phyloP scores from a whole-genome alignment of 1,140 invertebrate genomes.

The Papilio machaon region DNA sequence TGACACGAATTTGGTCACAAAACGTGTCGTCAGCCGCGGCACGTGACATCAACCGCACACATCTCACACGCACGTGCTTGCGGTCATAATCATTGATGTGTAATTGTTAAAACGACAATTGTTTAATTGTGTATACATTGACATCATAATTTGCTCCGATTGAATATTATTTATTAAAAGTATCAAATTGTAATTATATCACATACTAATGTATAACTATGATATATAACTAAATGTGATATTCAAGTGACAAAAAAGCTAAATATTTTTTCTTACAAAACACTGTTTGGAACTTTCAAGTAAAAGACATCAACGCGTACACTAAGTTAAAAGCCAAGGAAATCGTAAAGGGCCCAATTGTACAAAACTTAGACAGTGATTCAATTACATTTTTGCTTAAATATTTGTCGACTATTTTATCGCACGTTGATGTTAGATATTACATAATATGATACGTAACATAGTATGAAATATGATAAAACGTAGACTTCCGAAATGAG shows the following conservation, averaged over 20 bases:
- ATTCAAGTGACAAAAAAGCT: too few relatives aligned
- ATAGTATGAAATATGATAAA: too few relatives aligned
- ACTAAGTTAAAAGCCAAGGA: not conserved
- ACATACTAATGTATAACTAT: too few relatives aligned
- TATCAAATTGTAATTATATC: not conserved
- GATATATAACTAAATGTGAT: too few relatives aligned
- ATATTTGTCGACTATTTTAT: too few relatives aligned
- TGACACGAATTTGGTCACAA: conserved; percentile 1
- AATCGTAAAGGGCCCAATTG: too few relatives aligned
- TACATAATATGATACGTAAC: too few relatives aligned
- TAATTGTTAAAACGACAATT: not conserved
- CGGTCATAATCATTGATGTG: not conserved
- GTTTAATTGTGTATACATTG: not conserved
- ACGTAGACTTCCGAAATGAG: too few relatives aligned
- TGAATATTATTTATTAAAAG: not conserved
- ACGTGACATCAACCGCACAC: not conserved
- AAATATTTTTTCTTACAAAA: not conserved
- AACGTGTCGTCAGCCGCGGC: not conserved
- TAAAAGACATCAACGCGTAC: conserved; percentile 57
- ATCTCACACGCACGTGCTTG: not conserved
- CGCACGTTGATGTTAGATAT: too few relatives aligned
- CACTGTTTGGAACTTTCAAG: conserved; percentile 29
- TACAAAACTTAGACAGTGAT: not conserved
- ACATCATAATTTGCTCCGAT: not conserved
- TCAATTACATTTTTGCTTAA: too few relatives aligned